phyloP scores from a whole-genome alignment of 2,113 vertebrate species.

The Pseudopipra pipra region DNA sequence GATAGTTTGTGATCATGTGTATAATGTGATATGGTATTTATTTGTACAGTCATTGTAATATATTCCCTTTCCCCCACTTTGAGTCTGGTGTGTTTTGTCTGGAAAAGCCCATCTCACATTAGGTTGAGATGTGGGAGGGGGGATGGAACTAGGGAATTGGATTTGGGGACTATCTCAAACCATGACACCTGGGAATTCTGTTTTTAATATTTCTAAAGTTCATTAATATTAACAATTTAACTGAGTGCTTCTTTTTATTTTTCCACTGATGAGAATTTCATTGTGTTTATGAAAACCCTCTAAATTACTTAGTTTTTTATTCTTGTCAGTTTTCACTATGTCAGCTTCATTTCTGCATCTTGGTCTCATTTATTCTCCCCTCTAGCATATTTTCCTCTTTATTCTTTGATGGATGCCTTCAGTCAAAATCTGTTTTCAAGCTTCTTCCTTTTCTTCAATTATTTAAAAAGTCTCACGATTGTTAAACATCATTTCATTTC shows the following conservation, averaged over 20 bases:
- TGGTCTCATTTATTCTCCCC: not conserved
- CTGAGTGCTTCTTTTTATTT: not conserved
- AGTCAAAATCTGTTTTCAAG: not conserved
- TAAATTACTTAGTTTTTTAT: not conserved
- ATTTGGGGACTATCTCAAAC: too few relatives aligned
- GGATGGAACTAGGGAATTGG: too few relatives aligned
- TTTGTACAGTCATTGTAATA: too few relatives aligned
- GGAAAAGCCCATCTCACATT: too few relatives aligned
- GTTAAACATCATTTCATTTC: not conserved
- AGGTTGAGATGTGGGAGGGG: too few relatives aligned
- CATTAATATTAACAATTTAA: not conserved
- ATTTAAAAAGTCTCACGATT: not conserved
- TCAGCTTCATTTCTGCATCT: not conserved
- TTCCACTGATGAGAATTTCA: not conserved
- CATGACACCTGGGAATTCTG: not conserved
- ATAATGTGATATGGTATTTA: too few relatives aligned
- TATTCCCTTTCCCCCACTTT: too few relatives aligned
- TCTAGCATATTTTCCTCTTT: not conserved
- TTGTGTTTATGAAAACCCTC: not conserved
- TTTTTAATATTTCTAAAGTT: not conserved
- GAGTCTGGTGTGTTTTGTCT: too few relatives aligned
- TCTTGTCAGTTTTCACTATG: not conserved
- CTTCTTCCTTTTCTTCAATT: not conserved
- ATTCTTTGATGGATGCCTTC: not conserved
- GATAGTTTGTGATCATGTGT: too few relatives aligned